These are phyloP conservation scores for Carassius auratus DNA, from an alignment of 2,113 vertebrate species.

Conservation along the genomic window DNA sequence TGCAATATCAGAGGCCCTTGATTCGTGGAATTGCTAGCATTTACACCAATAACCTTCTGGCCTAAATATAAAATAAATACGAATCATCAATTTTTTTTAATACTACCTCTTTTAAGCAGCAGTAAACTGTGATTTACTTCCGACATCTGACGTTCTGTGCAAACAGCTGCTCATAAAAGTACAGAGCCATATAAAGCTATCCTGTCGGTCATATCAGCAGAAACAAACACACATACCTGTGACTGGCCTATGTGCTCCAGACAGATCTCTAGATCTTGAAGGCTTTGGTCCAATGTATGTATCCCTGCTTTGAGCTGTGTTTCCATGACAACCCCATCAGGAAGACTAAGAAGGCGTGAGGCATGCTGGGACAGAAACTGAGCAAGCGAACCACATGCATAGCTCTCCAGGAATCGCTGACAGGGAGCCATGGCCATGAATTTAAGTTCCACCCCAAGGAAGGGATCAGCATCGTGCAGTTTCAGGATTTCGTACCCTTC, in stretches of 20 bases:
- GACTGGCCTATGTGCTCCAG: slow-evolving; percentile 86
- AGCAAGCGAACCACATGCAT: slow-evolving; percentile 78
- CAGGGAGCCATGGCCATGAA: slow-evolving; percentile 82
- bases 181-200: not conserved
- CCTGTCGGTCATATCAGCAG: not conserved
- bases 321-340: slow-evolving; percentile 64
- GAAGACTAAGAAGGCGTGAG: slow-evolving; percentile 70
- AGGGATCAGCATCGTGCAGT: slow-evolving; percentile 84
- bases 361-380: slow-evolving; percentile 79
- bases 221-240: slow-evolving; percentile 76
- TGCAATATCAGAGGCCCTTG: not conserved
- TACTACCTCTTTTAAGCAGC: not conserved
- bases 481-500: slow-evolving; percentile 89
- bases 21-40: not conserved
- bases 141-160: not conserved
- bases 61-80: not conserved
- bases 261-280: slow-evolving; percentile 84
- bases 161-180: not conserved
- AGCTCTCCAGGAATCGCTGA: slow-evolving; percentile 84
- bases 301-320: slow-evolving; percentile 84
- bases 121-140: not conserved
- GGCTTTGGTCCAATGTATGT: slow-evolving; percentile 78
- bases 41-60: not conserved
- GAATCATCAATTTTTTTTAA: not conserved
- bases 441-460: slow-evolving; percentile 88